Percentiles rank a stretch among this genome's conserved stretches.
phyloP scores from a whole-genome alignment of 2,113 vertebrate species.

The Nanger granti region DNA sequence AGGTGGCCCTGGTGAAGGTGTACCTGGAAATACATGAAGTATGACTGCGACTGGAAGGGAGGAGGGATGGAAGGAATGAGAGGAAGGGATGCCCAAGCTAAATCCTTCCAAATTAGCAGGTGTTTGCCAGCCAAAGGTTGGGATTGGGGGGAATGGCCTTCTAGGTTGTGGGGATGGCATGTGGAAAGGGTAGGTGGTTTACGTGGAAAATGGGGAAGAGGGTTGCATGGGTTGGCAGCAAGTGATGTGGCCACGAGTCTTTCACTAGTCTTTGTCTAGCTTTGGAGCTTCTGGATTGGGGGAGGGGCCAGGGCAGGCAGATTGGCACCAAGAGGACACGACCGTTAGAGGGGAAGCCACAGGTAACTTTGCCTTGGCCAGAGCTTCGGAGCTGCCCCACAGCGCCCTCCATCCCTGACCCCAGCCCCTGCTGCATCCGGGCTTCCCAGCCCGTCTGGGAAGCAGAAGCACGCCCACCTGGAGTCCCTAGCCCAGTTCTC shows the following conservation, averaged over 20 bases:
- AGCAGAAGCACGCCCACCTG: not conserved
- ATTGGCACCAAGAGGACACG: not conserved
- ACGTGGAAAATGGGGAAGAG: not conserved
- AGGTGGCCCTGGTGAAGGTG: not conserved
- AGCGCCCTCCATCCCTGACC: not conserved
- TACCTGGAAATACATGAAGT: not conserved
- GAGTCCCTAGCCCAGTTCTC: not conserved
- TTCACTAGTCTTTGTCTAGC: not conserved
- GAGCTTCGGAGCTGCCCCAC: not conserved
- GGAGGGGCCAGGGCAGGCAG: fast-evolving
- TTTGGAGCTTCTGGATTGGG: not conserved
- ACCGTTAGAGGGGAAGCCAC: not conserved
- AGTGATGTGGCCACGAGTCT: not conserved
- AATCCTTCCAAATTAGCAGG: not conserved
- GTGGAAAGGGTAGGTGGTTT: not conserved
- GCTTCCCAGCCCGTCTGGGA: not conserved
- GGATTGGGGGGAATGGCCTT: not conserved
- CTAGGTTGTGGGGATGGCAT: fast-evolving
- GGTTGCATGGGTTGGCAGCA: not conserved
- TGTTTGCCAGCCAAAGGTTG: not conserved
- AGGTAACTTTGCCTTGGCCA: not conserved
- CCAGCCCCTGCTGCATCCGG: not conserved
- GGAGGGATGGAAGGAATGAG: not conserved
- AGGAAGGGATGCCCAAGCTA: not conserved
- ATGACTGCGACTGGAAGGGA: not conserved